Evolutionary conservation across 1,140 invertebrate genomes (phyloP).

Genomic region (Parapsyche elsis): DNA sequence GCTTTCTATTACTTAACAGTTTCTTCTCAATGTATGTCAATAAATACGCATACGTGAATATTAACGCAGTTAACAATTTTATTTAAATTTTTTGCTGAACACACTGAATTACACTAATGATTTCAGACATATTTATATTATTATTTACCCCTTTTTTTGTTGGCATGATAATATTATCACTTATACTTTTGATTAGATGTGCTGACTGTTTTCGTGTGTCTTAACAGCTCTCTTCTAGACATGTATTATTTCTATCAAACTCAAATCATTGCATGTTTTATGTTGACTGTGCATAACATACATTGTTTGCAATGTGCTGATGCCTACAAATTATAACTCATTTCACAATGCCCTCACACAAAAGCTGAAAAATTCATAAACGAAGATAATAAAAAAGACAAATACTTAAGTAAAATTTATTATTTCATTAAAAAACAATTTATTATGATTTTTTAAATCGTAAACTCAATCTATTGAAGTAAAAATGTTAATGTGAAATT

Average conservation of each 20-base stretch:
- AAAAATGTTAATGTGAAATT: constrained; percentile 35
- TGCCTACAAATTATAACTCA: neutral
- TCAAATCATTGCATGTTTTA: constrained; percentile 18
- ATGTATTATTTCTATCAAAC: neutral
- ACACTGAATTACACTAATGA: too few species aligned
- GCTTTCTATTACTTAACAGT: too few species aligned
- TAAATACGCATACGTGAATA: too few species aligned
- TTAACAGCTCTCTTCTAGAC: constrained; percentile 4
- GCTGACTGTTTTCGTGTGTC: neutral
- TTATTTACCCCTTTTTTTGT: neutral
- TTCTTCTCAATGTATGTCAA: too few species aligned
- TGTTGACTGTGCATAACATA: constrained; percentile 23
- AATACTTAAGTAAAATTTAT: too few species aligned
- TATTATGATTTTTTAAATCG: neutral
- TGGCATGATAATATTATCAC: neutral
- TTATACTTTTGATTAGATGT: constrained; percentile 2
- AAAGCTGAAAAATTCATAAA: neutral
- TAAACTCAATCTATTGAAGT: neutral
- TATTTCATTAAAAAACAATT: neutral
- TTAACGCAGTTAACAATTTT: too few species aligned
- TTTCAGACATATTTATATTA: too few species aligned
- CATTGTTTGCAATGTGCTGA: neutral
- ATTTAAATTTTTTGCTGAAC: too few species aligned
- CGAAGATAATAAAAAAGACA: too few species aligned
- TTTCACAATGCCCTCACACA: neutral